Percentiles rank a stretch among this genome's conserved stretches.
Evolutionary conservation across 35 echinoderm and acorn worm genomes (phyloP).

Genomic region (Patiria miniata): DNA sequence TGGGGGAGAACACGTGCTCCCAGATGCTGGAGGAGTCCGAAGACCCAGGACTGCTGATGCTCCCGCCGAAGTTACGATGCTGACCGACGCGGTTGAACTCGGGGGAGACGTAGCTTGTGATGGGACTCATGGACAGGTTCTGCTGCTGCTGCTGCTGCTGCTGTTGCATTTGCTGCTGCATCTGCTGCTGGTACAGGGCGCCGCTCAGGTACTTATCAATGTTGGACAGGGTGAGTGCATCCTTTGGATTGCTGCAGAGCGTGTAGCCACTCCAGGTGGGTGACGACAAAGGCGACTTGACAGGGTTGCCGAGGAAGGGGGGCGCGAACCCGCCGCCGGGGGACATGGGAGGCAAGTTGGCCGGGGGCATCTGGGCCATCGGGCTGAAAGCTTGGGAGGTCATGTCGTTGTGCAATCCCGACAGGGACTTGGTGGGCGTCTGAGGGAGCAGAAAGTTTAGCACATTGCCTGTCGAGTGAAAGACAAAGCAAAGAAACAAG

Average conservation of each 20-base stretch:
- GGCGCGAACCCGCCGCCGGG: not conserved
- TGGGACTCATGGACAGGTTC: not conserved
- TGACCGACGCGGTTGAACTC: not conserved
- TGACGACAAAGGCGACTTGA: slow-evolving; percentile 78
- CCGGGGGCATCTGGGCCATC: not conserved
- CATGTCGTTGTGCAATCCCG: not conserved
- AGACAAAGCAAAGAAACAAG: not conserved
- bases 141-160: slow-evolving; percentile 14
- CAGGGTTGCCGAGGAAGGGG: slow-evolving; percentile 4
- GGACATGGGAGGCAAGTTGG: not conserved
- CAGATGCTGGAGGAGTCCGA: slow-evolving; percentile 73
- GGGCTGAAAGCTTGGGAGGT: not conserved
- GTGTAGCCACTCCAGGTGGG: slow-evolving; percentile 83
- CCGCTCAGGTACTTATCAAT: slow-evolving; percentile 92
- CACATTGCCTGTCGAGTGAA: not conserved
- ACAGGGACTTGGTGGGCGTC: not conserved
- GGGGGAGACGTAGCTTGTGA: not conserved
- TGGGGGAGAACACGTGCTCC: slow-evolving; percentile 84
- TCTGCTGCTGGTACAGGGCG: slow-evolving; percentile 20
- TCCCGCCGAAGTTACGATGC: slow-evolving; percentile 9
- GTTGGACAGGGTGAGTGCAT: slow-evolving; percentile 88
- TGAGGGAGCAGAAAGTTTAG: not conserved
- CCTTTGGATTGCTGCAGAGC: slow-evolving; percentile 84
- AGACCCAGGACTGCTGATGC: slow-evolving; percentile 48
- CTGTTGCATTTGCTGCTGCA: not conserved